Conservation (phyloP, 2,797 vertebrate species). For the Sebastes wilsoni region DNA sequence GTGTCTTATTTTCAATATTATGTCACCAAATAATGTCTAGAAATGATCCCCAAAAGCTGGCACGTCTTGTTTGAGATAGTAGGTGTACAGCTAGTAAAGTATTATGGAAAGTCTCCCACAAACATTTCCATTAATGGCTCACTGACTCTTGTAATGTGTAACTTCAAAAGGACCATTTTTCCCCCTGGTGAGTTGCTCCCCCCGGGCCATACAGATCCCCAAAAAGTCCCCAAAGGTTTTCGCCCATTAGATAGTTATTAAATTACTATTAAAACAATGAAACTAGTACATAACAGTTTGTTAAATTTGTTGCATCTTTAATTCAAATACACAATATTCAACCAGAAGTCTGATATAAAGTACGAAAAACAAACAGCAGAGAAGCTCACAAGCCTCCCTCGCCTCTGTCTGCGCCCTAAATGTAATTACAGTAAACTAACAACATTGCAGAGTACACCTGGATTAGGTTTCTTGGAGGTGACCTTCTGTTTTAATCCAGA, state of each 20-base stretch:
- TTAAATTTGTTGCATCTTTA: neutral
- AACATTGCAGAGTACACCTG: neutral
- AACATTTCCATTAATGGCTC: slow-evolving; percentile 8
- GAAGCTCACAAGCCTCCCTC: neutral
- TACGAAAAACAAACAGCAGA: neutral
- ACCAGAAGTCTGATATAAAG: neutral
- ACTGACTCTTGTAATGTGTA: slow-evolving; percentile 20
- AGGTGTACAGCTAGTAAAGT: neutral
- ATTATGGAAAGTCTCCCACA: neutral
- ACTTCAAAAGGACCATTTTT: neutral
- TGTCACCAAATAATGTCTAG: neutral
- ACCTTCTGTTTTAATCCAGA: slow-evolving; percentile 48
- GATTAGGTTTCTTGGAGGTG: slow-evolving; percentile 17
- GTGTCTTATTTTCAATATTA: neutral
- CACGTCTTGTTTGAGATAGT: neutral
- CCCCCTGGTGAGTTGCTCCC: neutral
- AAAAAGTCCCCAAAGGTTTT: neutral
- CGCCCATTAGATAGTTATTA: neutral
- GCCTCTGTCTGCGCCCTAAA: neutral
- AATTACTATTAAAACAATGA: neutral
- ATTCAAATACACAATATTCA: neutral
- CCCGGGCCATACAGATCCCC: fast-evolving
- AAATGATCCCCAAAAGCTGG: neutral
- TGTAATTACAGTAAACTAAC: neutral
- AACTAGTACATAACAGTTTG: neutral